Base-by-base conservation (phyloP, 2,797 vertebrate genomes). In the Enteromius afrohamiltoni region DNA sequence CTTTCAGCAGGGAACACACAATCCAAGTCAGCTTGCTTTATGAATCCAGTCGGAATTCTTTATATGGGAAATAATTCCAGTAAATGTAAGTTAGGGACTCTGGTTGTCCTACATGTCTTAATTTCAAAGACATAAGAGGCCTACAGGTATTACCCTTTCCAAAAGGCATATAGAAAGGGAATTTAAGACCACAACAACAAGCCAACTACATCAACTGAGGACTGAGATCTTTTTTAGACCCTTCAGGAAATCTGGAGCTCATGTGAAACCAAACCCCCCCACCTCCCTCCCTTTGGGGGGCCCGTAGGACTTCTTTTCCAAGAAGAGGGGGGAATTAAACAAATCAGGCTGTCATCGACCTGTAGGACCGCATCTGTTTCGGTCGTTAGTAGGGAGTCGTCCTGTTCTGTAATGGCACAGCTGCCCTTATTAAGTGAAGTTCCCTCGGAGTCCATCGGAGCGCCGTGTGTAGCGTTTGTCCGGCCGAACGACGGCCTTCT, bases 291-390 rank as follows among this genome's bases (percentile, higher is more conserved):
- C 40, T 78, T 47, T 62, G n/a, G 76, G 76, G 40, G 76, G 40
- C 37, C 55, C 49, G 2, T 47, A 42, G 23, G 19, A n/a, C 45
- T 31, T 55, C 13, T 53, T 70, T 49, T 78, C 64, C 75, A 37
- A 58, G 37, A 62, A 60, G 74, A 78, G 70, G 82, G 78, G 82
- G 67, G 60, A 86, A 84, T 87, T 83, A 84, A 89, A 87, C 87
- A 86, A 87, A 88, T 88, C 85, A 87, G 86, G 78, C 82, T 75
- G 86, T 89, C 83, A 82, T 75, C 82, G 40, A 62, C 73, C 58
- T 77, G 64, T 37, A 80, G 71, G 69, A 42, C 60, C 31, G 74
- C 82, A 82, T 88, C 85, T 90, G 89, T 85, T 87, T 83, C 16
- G 31, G 49, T 84, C 69, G 70, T 90, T 85, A 86, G 49, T 51